Evolutionary conservation across 1,140 invertebrate species (phyloP).

Genomic region (Rhagoletis zephyria): DNA sequence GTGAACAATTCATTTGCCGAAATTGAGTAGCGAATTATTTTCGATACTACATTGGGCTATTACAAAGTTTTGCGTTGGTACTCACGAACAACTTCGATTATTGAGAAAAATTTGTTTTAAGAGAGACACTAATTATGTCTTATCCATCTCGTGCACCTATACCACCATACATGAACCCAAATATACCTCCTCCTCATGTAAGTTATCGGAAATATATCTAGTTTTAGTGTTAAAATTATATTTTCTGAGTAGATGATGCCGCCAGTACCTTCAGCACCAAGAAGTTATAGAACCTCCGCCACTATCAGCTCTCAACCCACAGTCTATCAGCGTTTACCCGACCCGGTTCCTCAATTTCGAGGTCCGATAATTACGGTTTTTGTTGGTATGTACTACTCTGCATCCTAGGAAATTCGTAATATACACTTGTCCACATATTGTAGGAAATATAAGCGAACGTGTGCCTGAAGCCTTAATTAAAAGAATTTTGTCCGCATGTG

Average conservation of each 20-base stretch:
- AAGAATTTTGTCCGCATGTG: slow-evolving; percentile 91
- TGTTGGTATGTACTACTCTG: slow-evolving; percentile 77
- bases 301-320: slow-evolving; percentile 71
- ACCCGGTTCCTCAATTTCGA: slow-evolving; percentile 73
- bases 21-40: neutral
- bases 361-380: slow-evolving; percentile 97
- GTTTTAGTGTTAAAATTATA: neutral
- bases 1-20: neutral
- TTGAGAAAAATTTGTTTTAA: neutral
- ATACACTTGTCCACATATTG: slow-evolving; percentile 56
- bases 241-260: slow-evolving; percentile 74
- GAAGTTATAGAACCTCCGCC: slow-evolving; percentile 71
- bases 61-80: neutral
- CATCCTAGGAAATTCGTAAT: neutral
- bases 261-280: slow-evolving; percentile 72
- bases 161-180: slow-evolving; percentile 76
- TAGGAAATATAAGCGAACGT: slow-evolving; percentile 95
- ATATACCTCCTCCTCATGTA: slow-evolving; percentile 74
- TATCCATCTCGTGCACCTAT: slow-evolving; percentile 75
- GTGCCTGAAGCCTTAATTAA: slow-evolving; percentile 96
- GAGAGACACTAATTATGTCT: slow-evolving; percentile 60
- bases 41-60: neutral
- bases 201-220: slow-evolving; percentile 54
- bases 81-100: neutral
- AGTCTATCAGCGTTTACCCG: slow-evolving; percentile 70